phyloP scores from a whole-genome alignment of 1,140 invertebrate species.

The Mamestra configurata region DNA sequence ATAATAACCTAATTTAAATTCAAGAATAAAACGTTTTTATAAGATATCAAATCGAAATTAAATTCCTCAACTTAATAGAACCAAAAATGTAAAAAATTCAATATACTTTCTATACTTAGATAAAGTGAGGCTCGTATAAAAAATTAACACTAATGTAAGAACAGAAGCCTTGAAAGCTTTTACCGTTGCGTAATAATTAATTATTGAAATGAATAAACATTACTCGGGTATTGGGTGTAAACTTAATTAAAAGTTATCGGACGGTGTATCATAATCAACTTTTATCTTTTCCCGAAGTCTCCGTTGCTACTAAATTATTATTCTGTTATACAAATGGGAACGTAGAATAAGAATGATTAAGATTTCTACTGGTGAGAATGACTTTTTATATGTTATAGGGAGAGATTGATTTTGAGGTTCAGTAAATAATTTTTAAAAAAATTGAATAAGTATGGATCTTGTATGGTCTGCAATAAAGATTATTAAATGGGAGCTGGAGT shows the following conservation, averaged over 20 bases:
- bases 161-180: constrained; percentile 44
- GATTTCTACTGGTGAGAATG: constrained; percentile 24
- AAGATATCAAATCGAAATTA: constrained; percentile 17
- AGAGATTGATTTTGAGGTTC: background rate
- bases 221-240: constrained; percentile 41
- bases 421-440: too few relatives aligned
- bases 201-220: constrained; percentile 52
- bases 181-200: constrained; percentile 47
- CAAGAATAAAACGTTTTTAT: constrained; percentile 1
- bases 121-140: constrained; percentile 3
- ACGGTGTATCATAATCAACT: constrained; percentile 38
- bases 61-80: constrained; percentile 6
- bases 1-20: background rate
- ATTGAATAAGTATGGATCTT: too few relatives aligned
- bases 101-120: too few relatives aligned
- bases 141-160: constrained; percentile 42
- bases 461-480: too few relatives aligned
- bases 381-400: background rate
- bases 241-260: constrained; percentile 51
- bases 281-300: constrained; percentile 28
- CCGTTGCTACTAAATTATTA: constrained; percentile 16
- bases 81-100: constrained; percentile 5
- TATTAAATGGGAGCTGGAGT: too few relatives aligned
- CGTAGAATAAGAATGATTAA: constrained; percentile 20
- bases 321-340: constrained; percentile 26